Percentiles rank a stretch among this genome's conserved stretches.
These are phyloP conservation scores for Eueides isabella DNA, from an alignment of 1,140 invertebrate species.

Conservation along the genomic window DNA sequence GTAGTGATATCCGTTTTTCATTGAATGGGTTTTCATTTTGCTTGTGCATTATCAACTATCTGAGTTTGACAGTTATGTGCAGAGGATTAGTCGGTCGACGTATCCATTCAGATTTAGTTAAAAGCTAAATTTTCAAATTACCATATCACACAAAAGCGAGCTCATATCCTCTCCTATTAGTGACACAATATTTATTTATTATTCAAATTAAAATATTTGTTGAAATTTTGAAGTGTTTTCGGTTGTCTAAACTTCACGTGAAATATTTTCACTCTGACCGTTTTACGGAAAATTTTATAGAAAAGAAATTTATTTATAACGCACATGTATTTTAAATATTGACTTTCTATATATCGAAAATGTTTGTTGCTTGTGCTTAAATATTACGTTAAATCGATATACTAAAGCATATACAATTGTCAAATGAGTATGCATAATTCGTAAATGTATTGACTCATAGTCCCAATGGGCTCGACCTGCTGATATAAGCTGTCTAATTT, in stretches of 20 bases:
- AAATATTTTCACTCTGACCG: conserved; percentile 47
- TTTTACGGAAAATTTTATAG: conserved; percentile 48
- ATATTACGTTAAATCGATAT: conserved; percentile 64
- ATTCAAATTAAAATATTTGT: neutral
- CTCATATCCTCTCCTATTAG: neutral
- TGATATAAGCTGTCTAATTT: conserved; percentile 41
- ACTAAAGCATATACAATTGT: conserved; percentile 55
- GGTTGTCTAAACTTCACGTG: conserved; percentile 44
- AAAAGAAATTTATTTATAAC: conserved; percentile 55
- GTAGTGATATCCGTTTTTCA: conserved; percentile 7
- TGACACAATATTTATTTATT: neutral
- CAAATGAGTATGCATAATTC: conserved; percentile 70
- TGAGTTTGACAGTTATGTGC: conserved; percentile 37
- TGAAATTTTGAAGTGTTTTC: neutral
- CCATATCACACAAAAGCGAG: neutral
- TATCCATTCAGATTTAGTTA: conserved; percentile 6
- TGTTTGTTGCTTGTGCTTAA: conserved; percentile 49
- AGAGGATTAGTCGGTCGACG: conserved; percentile 19
- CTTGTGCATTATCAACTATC: conserved; percentile 19
- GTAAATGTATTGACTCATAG: conserved; percentile 50
- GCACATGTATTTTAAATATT: conserved; percentile 48
- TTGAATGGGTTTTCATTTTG: conserved; percentile 16
- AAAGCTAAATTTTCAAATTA: conserved; percentile 14
- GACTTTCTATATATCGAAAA: conserved; percentile 43
- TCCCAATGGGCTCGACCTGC: conserved; percentile 52